A percentile compares a stretch with the other conserved stretches of the same genome.
Evolutionary conservation across 2,888 invertebrate genomes (phyloP).

Genomic region (Merodon equestris): DNA sequence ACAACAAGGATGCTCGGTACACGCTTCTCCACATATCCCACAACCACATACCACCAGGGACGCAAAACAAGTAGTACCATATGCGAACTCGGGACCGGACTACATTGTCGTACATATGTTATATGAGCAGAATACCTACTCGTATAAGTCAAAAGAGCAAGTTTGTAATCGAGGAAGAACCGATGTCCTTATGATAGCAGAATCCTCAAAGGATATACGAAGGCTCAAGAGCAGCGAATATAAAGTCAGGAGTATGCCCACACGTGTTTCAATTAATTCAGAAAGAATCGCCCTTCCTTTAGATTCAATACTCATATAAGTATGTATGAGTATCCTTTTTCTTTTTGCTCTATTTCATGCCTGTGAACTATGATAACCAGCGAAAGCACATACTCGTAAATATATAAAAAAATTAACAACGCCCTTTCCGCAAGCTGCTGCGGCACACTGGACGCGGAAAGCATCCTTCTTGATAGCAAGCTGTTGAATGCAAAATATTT

Average conservation of each 20-base stretch:
- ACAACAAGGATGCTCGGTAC: slow-evolving; percentile 17
- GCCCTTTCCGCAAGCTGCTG: slow-evolving; percentile 2
- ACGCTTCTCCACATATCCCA: slow-evolving; percentile 18
- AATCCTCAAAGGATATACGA: too few species aligned
- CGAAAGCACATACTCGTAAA: too few species aligned
- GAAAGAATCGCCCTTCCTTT: slow-evolving; percentile 18
- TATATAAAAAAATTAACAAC: slow-evolving; percentile 16
- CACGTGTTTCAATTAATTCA: slow-evolving; percentile 31
- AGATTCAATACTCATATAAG: neutral
- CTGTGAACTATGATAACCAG: too few species aligned
- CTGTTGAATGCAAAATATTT: slow-evolving; percentile 66
- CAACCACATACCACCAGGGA: too few species aligned
- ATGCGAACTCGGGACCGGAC: too few species aligned
- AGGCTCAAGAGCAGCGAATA: slow-evolving; percentile 22
- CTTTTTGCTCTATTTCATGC: too few species aligned
- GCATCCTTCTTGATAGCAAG: slow-evolving; percentile 46
- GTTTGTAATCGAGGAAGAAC: too few species aligned
- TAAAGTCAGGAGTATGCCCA: slow-evolving; percentile 15
- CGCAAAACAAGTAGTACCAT: too few species aligned
- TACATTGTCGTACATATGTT: too few species aligned
- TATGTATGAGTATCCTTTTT: too few species aligned
- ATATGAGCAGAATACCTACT: neutral
- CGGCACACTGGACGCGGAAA: slow-evolving; percentile 1
- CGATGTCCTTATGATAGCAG: too few species aligned
- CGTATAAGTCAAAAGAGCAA: neutral